phyloP scores from a whole-genome alignment of 2,113 vertebrate genomes.

The Tursiops truncatus region DNA sequence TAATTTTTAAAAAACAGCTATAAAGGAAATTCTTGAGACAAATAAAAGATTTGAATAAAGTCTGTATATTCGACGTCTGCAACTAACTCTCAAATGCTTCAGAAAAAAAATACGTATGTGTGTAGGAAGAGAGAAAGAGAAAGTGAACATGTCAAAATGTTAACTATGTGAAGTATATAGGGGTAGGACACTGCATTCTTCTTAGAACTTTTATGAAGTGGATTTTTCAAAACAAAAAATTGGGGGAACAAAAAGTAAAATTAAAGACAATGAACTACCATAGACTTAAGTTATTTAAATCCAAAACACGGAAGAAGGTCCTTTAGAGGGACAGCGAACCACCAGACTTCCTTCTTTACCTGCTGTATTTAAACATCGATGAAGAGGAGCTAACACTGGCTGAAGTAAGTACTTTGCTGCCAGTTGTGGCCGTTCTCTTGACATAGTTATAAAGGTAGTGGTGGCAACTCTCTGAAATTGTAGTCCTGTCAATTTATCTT shows the following conservation, averaged over 20 bases:
- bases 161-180: not conserved
- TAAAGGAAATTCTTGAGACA: conserved; percentile 13
- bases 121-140: not conserved
- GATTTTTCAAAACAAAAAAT: conserved; percentile 22
- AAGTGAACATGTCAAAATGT: not conserved
- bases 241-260: not conserved
- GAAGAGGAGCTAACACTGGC: conserved; percentile 88
- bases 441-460: conserved; percentile 85
- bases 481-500: conserved; percentile 86
- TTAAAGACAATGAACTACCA: not conserved
- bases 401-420: conserved; percentile 86
- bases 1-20: not conserved
- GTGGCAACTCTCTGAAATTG: conserved; percentile 95
- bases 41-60: not conserved
- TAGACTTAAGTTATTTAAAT: not conserved
- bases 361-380: conserved; percentile 76
- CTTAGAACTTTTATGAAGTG: not conserved
- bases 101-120: not conserved
- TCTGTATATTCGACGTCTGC: not conserved
- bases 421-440: conserved; percentile 85
- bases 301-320: not conserved
- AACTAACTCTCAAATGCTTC: conserved; percentile 14
- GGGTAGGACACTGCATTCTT: not conserved
- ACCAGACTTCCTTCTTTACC: conserved; percentile 77
- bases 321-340: not conserved